Evolutionary conservation across 2,888 invertebrate genomes (phyloP).

Genomic region (Helleia helle): DNA sequence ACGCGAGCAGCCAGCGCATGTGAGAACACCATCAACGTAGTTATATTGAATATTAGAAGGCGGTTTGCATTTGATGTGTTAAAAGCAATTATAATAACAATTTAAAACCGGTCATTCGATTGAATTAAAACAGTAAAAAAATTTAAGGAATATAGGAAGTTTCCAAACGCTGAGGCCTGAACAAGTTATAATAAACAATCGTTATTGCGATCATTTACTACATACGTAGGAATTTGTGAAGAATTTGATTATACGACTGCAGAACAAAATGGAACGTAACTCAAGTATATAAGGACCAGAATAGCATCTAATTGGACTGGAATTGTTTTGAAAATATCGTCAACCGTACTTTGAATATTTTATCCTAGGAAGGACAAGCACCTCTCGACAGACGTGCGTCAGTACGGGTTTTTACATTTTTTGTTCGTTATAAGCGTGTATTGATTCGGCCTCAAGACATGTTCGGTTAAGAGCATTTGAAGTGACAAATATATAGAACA

Average conservation of each 20-base stretch:
- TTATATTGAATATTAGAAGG: too few relatives aligned
- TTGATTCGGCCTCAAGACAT: neutral
- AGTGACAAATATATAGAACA: too few relatives aligned
- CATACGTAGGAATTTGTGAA: neutral
- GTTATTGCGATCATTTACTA: neutral
- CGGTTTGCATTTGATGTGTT: too few relatives aligned
- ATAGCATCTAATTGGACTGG: neutral
- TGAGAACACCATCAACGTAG: too few relatives aligned
- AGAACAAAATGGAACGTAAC: neutral
- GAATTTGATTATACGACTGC: neutral
- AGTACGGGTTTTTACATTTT: constrained; percentile 7
- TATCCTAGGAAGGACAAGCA: constrained; percentile 15
- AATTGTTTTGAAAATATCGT: constrained; percentile 3
- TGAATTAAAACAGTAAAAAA: too few relatives aligned
- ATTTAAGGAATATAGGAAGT: neutral
- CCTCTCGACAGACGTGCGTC: constrained; percentile 8
- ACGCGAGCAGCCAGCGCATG: too few relatives aligned
- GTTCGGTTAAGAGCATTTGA: too few relatives aligned
- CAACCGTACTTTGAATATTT: constrained; percentile 14
- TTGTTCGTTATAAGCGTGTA: neutral
- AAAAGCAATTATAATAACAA: too few relatives aligned
- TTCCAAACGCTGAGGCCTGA: neutral
- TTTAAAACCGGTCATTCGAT: too few relatives aligned
- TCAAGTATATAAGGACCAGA: neutral
- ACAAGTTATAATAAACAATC: neutral